Evolutionary conservation across 2,888 invertebrate genomes (phyloP).

Genomic region (Trisateles emortualis): DNA sequence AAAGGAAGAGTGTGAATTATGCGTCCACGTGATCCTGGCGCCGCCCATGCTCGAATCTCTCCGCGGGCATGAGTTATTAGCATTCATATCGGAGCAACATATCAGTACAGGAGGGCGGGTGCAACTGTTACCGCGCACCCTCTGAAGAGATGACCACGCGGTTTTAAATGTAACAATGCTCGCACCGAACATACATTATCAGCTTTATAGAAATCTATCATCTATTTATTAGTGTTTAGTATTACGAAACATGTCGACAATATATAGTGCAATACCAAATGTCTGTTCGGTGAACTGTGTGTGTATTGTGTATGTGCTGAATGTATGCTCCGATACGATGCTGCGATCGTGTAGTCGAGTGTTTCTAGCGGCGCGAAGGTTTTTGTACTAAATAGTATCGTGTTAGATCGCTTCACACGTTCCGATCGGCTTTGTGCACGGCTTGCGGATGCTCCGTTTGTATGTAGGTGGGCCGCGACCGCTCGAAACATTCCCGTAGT

Average conservation of each 20-base stretch:
- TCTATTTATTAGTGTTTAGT: constrained; percentile 44
- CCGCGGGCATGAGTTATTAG: constrained; percentile 49
- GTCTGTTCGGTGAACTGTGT: constrained; percentile 14
- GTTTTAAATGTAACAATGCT: constrained; percentile 35
- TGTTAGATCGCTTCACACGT: constrained; percentile 53
- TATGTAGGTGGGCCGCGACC: constrained; percentile 28
- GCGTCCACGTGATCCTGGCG: constrained; percentile 68
- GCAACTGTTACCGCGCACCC: constrained; percentile 16
- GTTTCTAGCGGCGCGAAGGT: constrained; percentile 37
- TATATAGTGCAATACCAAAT: constrained; percentile 36
- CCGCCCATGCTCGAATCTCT: constrained; percentile 39
- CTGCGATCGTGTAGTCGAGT: constrained; percentile 8
- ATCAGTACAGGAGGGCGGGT: constrained; percentile 17
- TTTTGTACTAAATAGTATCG: constrained; percentile 52
- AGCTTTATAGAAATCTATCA: constrained; percentile 28
- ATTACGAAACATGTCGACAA: constrained; percentile 35
- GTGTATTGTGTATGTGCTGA: constrained; percentile 18
- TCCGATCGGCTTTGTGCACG: constrained; percentile 52
- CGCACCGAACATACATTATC: constrained; percentile 19
- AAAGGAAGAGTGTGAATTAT: constrained; percentile 76
- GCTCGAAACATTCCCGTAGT: constrained; percentile 29
- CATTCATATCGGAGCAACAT: constrained; percentile 48
- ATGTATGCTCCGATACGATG: constrained; percentile 19
- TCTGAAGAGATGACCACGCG: constrained; percentile 44
- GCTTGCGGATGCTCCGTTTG: constrained; percentile 40